Percentiles rank a stretch among this genome's conserved stretches.
Evolutionary conservation across 2,113 vertebrate species (phyloP).

Genomic region (Archocentrus centrarchus): DNA sequence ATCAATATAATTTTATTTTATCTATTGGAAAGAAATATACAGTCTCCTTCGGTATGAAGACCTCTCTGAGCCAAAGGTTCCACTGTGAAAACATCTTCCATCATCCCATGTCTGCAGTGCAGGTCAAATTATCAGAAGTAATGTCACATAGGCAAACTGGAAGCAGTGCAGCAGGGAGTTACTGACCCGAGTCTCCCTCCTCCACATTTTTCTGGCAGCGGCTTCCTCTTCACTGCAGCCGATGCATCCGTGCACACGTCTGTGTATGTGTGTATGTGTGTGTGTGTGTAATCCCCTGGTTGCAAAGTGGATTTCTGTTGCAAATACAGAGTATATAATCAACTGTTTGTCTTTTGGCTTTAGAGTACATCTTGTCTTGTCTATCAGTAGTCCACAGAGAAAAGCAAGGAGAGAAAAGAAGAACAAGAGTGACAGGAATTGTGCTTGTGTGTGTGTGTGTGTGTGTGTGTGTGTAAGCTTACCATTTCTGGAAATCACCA

Average conservation of each 20-base stretch:
- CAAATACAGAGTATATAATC: conserved; percentile 41
- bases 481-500: conserved; percentile 15
- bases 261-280: neutral
- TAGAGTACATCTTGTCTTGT: conserved; percentile 41
- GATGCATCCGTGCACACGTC: neutral
- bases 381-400: conserved; percentile 37
- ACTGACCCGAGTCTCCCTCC: conserved; percentile 17
- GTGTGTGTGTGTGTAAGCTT: neutral
- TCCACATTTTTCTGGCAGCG: conserved; percentile 35
- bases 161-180: conserved; percentile 21
- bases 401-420: conserved; percentile 18
- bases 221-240: conserved; percentile 12
- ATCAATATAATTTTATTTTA: conserved; percentile 62
- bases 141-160: conserved; percentile 41
- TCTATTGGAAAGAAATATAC: conserved; percentile 28
- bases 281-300: conserved; percentile 3
- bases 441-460: neutral
- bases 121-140: conserved; percentile 52
- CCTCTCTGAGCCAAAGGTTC: conserved; percentile 20
- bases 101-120: conserved; percentile 25
- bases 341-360: conserved; percentile 56
- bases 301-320: conserved; percentile 43
- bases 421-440: conserved; percentile 44
- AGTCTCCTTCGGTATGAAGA: conserved; percentile 34
- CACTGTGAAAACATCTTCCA: conserved; percentile 40